phyloP scores from a whole-genome alignment of 2,888 invertebrate genomes.

The Lacanobia oleracea region DNA sequence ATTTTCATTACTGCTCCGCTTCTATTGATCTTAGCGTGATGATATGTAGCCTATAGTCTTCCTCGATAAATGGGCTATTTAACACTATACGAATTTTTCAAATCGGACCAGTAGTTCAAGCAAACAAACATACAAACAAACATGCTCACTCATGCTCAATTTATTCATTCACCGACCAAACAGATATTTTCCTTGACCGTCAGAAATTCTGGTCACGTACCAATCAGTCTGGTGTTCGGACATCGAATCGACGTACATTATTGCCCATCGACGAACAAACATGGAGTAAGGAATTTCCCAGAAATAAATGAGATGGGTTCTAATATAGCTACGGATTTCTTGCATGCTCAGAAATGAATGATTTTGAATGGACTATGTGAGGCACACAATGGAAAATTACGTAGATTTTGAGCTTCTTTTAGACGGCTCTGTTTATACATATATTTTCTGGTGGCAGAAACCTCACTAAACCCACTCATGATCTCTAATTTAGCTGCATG shows the following conservation, averaged over 20 bases:
- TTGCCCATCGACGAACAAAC: not conserved
- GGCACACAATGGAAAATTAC: not conserved
- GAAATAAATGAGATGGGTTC: not conserved
- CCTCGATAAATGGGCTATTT: too few species aligned
- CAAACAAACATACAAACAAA: too few species aligned
- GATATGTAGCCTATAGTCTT: too few species aligned
- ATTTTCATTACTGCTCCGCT: too few species aligned
- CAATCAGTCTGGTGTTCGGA: constrained; percentile 2
- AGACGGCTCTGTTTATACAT: not conserved
- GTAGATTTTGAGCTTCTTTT: not conserved
- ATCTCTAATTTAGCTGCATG: too few species aligned
- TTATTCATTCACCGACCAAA: not conserved
- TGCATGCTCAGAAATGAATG: too few species aligned
- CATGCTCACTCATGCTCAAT: too few species aligned
- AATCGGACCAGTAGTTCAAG: too few species aligned
- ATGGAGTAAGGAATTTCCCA: constrained; percentile 9
- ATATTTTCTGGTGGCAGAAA: too few species aligned
- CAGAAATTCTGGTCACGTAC: constrained; percentile 31
- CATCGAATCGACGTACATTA: constrained; percentile 15
- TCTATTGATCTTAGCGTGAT: too few species aligned
- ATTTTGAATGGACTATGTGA: not conserved
- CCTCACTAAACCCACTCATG: too few species aligned
- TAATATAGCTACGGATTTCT: not conserved
- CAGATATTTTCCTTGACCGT: constrained; percentile 37
- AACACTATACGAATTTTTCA: too few species aligned